These are phyloP conservation scores for Cichladusa arquata DNA, from an alignment of 2,113 vertebrate species.

Conservation along the genomic window DNA sequence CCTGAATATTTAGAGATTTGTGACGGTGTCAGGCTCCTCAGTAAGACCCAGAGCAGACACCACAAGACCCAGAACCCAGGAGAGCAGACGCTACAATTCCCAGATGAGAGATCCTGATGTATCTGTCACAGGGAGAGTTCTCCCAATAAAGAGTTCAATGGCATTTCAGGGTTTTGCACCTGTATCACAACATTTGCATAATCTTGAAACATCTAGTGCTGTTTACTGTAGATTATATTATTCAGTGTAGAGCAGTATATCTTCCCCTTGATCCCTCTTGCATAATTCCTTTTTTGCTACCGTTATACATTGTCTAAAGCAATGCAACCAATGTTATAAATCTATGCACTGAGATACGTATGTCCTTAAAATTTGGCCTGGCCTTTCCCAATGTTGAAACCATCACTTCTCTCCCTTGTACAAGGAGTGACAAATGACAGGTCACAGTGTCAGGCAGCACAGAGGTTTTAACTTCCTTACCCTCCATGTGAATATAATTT, in stretches of 20 bases:
- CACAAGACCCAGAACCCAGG: neutral
- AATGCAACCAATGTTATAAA: neutral
- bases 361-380: neutral
- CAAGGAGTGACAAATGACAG: neutral
- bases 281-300: neutral
- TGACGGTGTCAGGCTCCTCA: neutral
- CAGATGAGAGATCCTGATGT: neutral
- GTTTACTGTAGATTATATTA: neutral
- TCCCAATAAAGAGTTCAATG: neutral
- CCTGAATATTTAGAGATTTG: neutral
- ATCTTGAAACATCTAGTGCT: neutral
- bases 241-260: neutral
- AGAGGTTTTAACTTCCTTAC: slow-evolving; percentile 20
- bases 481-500: neutral
- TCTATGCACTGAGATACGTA: neutral
- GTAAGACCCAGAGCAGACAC: neutral
- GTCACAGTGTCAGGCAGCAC: neutral
- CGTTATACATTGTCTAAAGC: neutral
- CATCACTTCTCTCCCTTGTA: neutral
- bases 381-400: neutral
- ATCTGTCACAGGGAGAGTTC: neutral
- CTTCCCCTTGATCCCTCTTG: neutral
- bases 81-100: neutral
- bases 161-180: neutral
- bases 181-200: neutral